A percentile compares a stretch with the other conserved stretches of the same genome.
Conservation (phyloP, 2,113 vertebrate species). For the Rhineura floridana region DNA sequence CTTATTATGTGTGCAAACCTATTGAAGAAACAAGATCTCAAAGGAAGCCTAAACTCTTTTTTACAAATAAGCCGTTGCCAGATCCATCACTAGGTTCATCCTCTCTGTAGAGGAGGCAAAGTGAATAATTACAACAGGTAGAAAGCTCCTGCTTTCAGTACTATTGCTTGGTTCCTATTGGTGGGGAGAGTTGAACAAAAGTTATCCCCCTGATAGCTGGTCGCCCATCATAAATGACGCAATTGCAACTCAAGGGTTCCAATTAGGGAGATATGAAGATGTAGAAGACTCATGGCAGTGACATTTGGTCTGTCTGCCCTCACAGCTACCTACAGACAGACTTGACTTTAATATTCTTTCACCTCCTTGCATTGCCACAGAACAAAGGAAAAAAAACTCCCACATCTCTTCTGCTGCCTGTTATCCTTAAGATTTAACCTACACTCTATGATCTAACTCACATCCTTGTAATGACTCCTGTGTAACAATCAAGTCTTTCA, state of each 20-base stretch:
- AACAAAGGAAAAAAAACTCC: background rate
- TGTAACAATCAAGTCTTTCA: conserved; percentile 31
- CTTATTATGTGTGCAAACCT: background rate
- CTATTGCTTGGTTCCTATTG: conserved; percentile 6
- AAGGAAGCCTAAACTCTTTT: background rate
- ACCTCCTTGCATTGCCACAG: background rate
- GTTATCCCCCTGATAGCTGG: background rate
- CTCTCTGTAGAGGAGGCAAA: background rate
- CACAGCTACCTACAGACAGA: background rate
- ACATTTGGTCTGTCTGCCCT: conserved; percentile 11
- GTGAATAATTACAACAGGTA: background rate
- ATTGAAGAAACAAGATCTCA: background rate
- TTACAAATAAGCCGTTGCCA: background rate
- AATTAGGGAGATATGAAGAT: background rate
- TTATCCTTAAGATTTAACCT: background rate
- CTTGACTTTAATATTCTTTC: conserved; percentile 12
- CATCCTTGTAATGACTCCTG: conserved; percentile 13
- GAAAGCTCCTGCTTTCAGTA: conserved; percentile 5
- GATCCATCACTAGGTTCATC: background rate
- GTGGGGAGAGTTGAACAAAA: conserved; percentile 15
- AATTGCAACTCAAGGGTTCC: conserved; percentile 29
- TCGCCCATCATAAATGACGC: background rate
- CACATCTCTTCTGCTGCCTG: conserved; percentile 2
- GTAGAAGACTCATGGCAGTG: background rate
- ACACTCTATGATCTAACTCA: conserved; percentile 19